Evolutionary conservation across 35 echinoderm and acorn worm species (phyloP).

Genomic region (Amphiura filiformis): DNA sequence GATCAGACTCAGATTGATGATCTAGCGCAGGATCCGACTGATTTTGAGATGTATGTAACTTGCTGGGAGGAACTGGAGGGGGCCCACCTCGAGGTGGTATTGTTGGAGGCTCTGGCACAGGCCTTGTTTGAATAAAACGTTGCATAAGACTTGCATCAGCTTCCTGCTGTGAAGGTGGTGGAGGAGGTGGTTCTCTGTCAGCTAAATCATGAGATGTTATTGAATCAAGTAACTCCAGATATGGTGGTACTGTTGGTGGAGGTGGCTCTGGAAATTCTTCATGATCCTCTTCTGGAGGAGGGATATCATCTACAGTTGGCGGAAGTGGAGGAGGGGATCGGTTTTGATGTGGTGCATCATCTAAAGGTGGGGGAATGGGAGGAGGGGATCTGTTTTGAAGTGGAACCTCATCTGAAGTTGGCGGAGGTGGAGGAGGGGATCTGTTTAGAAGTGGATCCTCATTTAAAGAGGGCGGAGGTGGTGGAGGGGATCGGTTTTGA

Average conservation of each 20-base stretch:
- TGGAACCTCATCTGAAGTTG: neutral
- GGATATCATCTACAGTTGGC: neutral
- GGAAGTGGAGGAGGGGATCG: neutral
- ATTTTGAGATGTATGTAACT: neutral
- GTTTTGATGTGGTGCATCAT: neutral
- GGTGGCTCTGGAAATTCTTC: neutral
- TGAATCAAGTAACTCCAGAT: neutral
- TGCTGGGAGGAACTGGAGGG: neutral
- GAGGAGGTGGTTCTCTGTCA: slow-evolving; percentile 3
- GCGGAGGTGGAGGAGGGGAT: slow-evolving; percentile 29
- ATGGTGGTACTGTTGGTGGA: neutral
- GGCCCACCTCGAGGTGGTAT: neutral
- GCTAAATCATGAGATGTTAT: neutral
- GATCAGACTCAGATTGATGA: neutral
- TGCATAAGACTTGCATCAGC: neutral
- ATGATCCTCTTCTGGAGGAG: neutral
- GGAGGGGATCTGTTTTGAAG: neutral
- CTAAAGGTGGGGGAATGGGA: neutral
- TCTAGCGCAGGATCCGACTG: neutral
- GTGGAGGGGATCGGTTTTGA: neutral
- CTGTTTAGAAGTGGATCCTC: neutral
- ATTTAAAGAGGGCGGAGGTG: neutral
- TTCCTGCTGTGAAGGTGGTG: neutral
- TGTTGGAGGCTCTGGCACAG: slow-evolving; percentile 17
- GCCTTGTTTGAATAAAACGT: neutral